Percentiles rank a stretch among this genome's conserved stretches.
Conservation (phyloP, 2,888 invertebrate species). For the Automeris io region DNA sequence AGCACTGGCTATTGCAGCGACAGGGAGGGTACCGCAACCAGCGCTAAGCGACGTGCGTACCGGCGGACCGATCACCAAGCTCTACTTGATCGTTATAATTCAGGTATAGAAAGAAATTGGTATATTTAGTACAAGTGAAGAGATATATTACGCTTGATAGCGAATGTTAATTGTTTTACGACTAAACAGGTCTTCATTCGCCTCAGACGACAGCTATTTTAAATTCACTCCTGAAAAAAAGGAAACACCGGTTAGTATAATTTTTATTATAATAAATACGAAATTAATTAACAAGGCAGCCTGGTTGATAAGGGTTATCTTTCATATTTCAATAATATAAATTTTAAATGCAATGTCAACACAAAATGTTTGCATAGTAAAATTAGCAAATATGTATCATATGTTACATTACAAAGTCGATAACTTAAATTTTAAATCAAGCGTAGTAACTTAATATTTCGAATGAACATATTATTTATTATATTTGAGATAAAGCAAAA, state of each 20-base stretch:
- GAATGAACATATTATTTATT: too few species aligned
- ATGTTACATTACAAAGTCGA: background rate
- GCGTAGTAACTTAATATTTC: too few species aligned
- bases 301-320: too few species aligned
- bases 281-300: background rate
- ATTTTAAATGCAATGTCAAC: background rate
- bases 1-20: slow-evolving; percentile 70
- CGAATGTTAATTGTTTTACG: slow-evolving; percentile 44
- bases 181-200: slow-evolving; percentile 51
- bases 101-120: slow-evolving; percentile 43
- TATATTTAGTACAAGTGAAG: slow-evolving; percentile 22
- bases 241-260: slow-evolving; percentile 26
- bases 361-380: background rate
- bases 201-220: slow-evolving; percentile 44
- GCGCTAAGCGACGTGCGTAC: slow-evolving; percentile 54
- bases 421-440: too few species aligned
- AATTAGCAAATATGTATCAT: background rate
- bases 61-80: slow-evolving; percentile 50
- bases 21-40: slow-evolving; percentile 60
- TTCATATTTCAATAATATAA: background rate
- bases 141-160: slow-evolving; percentile 25
- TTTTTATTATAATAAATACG: background rate
- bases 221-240: slow-evolving; percentile 64
- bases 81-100: slow-evolving; percentile 39
- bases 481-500: slow-evolving; percentile 1